Evolutionary conservation across 1,140 invertebrate species (phyloP), one percentile per base, ranked within the genome.

Genomic region (Cyclina sinensis): DNA sequence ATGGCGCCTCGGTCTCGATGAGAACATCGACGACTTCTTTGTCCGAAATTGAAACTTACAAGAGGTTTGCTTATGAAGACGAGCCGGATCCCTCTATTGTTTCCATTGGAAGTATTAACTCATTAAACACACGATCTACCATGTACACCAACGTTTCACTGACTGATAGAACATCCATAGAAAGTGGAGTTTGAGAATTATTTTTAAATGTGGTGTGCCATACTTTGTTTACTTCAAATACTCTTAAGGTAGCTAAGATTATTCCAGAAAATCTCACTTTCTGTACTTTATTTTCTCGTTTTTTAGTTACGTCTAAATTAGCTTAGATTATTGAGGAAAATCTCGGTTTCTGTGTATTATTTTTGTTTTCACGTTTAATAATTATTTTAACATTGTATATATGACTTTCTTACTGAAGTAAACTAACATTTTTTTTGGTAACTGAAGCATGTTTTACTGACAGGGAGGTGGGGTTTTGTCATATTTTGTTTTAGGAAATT

Each of bases 41-140:
- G n/a, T n/a, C 83, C 24, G 83, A 86, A 39, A 35, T 48, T 4
- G 83, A 86, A 73, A 86, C 83, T 16, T 86, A 74, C 51, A 86
- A 74, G n/a, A 86, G 48, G 46, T 86, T 76, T 74, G 83, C 83
- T 0, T 46, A 35, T 0, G 48, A 39, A 30, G 62, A 59, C 18
- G 32, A 16, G 0, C 37, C 46, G 4, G 68, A 62, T 24, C 43
- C 83, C 3, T 74, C 83, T 24, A 16, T 68, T 1, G 35, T 48
- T 48, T 83, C 81, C 2, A 27, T 70, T 5, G 81, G 57, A n/a
- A 83, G 81, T 83, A 18, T 32, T 18, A 51, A 70, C 27, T 83
- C 81, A 24, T 32, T 83, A n/a, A 83, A 83, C 18, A 51, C 65
- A 11, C 57, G 81, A 37, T 70, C 81, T 46, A 68, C 81, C 27